Conservation (phyloP, 2,888 invertebrate genomes). For the Phaedon cochleariae region DNA sequence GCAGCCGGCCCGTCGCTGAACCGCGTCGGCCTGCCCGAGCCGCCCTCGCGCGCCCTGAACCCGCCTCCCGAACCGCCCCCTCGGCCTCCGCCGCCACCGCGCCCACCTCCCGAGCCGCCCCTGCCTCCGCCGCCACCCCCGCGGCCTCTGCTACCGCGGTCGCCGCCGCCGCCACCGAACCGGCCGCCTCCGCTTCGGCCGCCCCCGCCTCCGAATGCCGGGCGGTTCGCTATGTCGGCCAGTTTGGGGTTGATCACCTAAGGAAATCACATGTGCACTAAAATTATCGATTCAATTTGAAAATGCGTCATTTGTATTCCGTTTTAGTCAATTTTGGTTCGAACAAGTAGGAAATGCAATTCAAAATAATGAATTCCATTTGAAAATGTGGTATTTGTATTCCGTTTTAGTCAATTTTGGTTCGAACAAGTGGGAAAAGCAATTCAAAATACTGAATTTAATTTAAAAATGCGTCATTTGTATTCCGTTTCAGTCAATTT, state of each 20-base stretch:
- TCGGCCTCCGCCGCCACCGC: conserved; percentile 22
- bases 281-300: no score
- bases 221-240: conserved; percentile 77
- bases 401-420: no score
- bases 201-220: conserved; percentile 65
- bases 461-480: no score
- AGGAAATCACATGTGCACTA: no score
- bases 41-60: conserved; percentile 37
- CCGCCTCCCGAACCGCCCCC: conserved; percentile 61
- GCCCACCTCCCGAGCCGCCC: conserved; percentile 56
- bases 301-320: no score
- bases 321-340: neutral
- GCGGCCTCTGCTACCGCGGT: conserved; percentile 14
- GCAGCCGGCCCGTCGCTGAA: conserved; percentile 39
- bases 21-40: conserved; percentile 34
- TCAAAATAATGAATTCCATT: no score
- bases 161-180: conserved; percentile 54
- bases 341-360: no score
- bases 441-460: no score
- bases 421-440: no score
- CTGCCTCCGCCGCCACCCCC: conserved; percentile 26
- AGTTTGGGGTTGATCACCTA: conserved; percentile 86
- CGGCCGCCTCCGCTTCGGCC: conserved; percentile 61
- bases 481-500: no score
- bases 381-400: no score